These are phyloP conservation scores for Rhombomys opimus DNA, from an alignment of 2,113 vertebrate genomes.

Conservation along the genomic window DNA sequence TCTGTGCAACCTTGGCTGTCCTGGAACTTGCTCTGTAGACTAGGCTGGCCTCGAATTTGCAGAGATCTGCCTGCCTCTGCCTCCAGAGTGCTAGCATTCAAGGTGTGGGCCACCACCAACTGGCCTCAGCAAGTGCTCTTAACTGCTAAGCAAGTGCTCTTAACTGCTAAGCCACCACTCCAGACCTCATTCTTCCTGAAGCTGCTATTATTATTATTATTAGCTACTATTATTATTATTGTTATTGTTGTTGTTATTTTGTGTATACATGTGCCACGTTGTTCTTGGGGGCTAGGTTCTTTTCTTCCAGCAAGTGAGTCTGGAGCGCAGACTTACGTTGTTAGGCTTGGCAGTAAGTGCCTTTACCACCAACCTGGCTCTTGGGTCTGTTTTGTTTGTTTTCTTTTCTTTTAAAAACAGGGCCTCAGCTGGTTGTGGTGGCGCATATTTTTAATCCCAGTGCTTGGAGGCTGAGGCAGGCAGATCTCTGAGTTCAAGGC, in stretches of 20 bases:
- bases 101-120: no score
- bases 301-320: not conserved
- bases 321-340: not conserved
- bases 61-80: no score
- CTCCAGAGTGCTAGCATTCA: no score
- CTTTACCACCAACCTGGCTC: not conserved
- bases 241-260: not conserved
- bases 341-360: not conserved
- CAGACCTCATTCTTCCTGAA: not conserved
- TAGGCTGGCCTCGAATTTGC: no score
- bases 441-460: not conserved
- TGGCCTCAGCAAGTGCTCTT: not conserved
- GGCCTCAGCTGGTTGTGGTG: not conserved
- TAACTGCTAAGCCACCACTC: not conserved
- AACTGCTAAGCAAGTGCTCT: not conserved
- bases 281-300: not conserved
- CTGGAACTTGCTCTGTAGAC: no score
- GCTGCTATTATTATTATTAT: not conserved
- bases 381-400: not conserved
- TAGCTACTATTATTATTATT: not conserved
- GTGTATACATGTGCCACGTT: not conserved
- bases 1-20: no score
- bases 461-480: not conserved
- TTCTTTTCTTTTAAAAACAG: not conserved
- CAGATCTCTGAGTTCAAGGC: not conserved